Conservation (phyloP, 2,113 vertebrate species). For the Pterophyllum scalare region DNA sequence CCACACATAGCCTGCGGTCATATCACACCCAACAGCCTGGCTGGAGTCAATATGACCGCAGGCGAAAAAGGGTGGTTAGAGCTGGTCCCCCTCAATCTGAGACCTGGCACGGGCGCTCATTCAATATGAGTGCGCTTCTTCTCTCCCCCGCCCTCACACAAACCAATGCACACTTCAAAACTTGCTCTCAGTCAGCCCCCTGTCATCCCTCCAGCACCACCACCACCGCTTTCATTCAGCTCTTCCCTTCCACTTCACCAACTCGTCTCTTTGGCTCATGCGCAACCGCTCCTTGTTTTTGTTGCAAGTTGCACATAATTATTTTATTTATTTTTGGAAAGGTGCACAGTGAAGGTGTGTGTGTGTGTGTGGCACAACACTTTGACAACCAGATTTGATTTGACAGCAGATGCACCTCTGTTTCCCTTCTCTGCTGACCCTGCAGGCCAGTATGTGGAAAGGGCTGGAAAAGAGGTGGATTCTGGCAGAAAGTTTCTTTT, state of each 20-base stretch:
- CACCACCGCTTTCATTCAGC: neutral
- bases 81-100: constrained; percentile 54
- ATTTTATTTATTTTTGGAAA: constrained; percentile 33
- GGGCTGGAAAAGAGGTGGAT: neutral
- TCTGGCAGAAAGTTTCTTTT: constrained; percentile 15
- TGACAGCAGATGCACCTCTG: constrained; percentile 49
- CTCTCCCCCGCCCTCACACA: neutral
- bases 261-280: constrained; percentile 9
- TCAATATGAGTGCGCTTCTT: constrained; percentile 46
- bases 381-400: constrained; percentile 59
- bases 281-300: constrained; percentile 40
- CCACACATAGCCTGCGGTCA: constrained; percentile 78
- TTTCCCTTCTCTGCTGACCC: constrained; percentile 50
- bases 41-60: constrained; percentile 78
- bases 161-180: constrained; percentile 39
- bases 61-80: constrained; percentile 68
- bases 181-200: constrained; percentile 17
- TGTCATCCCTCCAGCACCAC: neutral
- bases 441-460: constrained; percentile 16
- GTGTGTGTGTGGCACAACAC: constrained; percentile 3
- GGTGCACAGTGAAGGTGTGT: neutral
- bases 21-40: constrained; percentile 76
- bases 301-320: constrained; percentile 31
- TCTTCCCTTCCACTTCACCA: neutral
- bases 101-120: constrained; percentile 48